Percentiles rank a stretch among this genome's conserved stretches.
phyloP scores from a whole-genome alignment of 2,113 vertebrate species.

The Mormoops blainvillei region DNA sequence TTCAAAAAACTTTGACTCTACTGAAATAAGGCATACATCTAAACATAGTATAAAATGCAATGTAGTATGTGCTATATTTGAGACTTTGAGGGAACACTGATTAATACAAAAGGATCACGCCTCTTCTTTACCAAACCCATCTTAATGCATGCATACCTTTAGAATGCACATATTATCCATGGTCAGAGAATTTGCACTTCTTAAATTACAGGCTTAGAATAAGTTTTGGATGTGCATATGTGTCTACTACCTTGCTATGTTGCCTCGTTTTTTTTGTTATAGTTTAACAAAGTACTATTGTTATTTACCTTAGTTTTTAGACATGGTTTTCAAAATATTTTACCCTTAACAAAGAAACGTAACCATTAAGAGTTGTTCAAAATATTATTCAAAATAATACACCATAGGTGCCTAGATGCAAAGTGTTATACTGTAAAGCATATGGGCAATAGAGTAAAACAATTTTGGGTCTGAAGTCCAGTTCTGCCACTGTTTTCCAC shows the following conservation, averaged over 20 bases:
- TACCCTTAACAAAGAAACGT: not conserved
- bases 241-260: not conserved
- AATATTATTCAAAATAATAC: not conserved
- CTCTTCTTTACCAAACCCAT: not conserved
- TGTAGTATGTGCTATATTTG: not conserved
- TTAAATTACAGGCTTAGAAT: not conserved
- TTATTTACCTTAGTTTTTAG: not conserved
- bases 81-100: not conserved
- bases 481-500: not conserved
- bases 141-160: not conserved
- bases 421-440: not conserved
- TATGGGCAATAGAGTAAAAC: not conserved
- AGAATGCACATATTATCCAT: not conserved
- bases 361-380: not conserved
- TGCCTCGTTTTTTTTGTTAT: not conserved
- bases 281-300: not conserved
- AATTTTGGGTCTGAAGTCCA: not conserved
- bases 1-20: not conserved
- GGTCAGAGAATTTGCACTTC: not conserved
- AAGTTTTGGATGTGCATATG: not conserved
- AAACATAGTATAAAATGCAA: not conserved
- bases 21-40: not conserved
- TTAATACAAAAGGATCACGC: not conserved
- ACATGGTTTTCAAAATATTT: not conserved
- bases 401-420: not conserved